Conservation (phyloP, 2,888 invertebrate species). For the Zelleria hepariella region DNA sequence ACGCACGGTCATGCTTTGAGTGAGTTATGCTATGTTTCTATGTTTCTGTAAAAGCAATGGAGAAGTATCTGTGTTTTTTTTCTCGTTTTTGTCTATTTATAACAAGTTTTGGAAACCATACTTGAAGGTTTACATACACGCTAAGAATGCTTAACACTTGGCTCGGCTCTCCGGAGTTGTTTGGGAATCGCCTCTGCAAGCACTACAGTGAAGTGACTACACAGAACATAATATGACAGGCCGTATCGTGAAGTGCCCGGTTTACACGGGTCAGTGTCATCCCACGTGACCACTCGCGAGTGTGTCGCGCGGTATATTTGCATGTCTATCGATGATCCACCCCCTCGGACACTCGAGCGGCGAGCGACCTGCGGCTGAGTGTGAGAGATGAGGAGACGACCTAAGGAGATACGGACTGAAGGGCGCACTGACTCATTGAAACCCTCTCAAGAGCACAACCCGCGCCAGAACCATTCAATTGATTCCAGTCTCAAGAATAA, state of each 20-base stretch:
- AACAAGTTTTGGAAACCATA: background rate
- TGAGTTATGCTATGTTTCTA: no score
- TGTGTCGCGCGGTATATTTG: background rate
- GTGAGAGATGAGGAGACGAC: background rate
- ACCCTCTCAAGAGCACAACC: background rate
- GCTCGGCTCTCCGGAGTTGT: background rate
- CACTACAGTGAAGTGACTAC: no score
- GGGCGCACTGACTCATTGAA: background rate
- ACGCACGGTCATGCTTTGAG: no score
- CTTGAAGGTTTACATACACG: background rate
- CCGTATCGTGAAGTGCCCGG: background rate
- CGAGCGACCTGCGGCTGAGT: background rate
- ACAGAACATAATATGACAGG: background rate
- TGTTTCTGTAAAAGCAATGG: no score
- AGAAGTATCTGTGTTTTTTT: no score
- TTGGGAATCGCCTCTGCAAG: background rate
- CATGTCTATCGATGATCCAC: background rate
- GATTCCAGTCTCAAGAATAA: background rate
- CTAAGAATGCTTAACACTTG: background rate
- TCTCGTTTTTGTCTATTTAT: background rate
- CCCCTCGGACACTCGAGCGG: background rate
- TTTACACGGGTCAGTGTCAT: background rate
- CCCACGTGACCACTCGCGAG: background rate
- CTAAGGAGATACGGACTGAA: background rate
- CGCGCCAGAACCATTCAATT: background rate